A percentile compares a stretch with the other conserved stretches of the same genome.
Conservation (phyloP, 2,888 invertebrate genomes). For the Oasisia sp. region DNA sequence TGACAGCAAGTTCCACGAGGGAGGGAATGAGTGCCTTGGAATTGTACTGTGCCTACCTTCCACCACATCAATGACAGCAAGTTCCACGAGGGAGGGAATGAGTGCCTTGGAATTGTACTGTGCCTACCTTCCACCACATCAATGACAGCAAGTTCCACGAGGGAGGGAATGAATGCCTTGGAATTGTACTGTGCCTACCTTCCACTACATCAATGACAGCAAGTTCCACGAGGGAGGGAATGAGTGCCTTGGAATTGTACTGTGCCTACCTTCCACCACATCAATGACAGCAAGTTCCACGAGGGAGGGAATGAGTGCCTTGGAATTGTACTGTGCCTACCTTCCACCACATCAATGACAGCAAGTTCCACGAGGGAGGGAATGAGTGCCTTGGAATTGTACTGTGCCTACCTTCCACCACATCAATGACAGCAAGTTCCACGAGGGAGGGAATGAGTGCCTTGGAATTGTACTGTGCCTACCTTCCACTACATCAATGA, state of each 20-base stretch:
- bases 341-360: conserved; percentile 99
- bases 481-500: conserved; percentile 99
- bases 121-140: conserved; percentile 93
- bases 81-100: conserved; percentile 77
- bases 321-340: conserved; percentile 69
- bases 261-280: conserved; percentile 87
- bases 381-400: conserved; percentile 73
- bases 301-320: conserved; percentile 75
- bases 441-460: conserved; percentile 76
- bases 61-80: conserved; percentile 97
- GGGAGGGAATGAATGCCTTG: conserved; percentile 74
- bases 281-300: conserved; percentile 92
- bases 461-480: conserved; percentile 66
- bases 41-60: conserved; percentile 75
- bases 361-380: conserved; percentile 81
- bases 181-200: conserved; percentile 72
- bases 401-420: conserved; percentile 83
- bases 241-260: conserved; percentile 71
- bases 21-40: conserved; percentile 76
- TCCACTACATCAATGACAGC: conserved; percentile 99
- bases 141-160: conserved; percentile 88
- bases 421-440: conserved; percentile 94
- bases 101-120: conserved; percentile 70
- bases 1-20: conserved; percentile 85
- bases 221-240: conserved; percentile 79